Percentiles rank a stretch among this genome's conserved stretches.
Evolutionary conservation across 2,113 vertebrate species (phyloP).

Genomic region (Festucalex cinctus): DNA sequence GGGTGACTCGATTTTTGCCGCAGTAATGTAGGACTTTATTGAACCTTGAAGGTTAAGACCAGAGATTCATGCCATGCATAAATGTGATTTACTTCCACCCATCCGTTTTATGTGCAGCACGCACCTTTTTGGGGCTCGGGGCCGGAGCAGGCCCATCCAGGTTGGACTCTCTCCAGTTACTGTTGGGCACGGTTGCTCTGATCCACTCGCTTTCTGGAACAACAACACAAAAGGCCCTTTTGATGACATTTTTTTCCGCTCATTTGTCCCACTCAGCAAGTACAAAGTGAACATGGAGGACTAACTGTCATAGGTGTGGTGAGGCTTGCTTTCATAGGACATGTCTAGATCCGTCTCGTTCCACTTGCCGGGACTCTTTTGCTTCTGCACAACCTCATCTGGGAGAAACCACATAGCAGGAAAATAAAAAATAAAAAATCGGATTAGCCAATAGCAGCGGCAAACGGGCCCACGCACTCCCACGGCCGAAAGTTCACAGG

Average conservation of each 20-base stretch:
- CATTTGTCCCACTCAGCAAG: not conserved
- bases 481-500: no score
- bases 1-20: no score
- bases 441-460: not conserved
- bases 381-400: conserved; percentile 75
- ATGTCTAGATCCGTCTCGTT: conserved; percentile 85
- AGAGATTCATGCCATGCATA: no score
- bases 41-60: no score
- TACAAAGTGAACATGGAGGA: not conserved
- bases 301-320: conserved; percentile 79
- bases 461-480: no score
- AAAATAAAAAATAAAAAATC: not conserved
- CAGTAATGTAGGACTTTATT: no score
- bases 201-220: conserved; percentile 70
- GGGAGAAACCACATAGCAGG: not conserved
- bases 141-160: conserved; percentile 72
- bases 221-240: conserved; percentile 3
- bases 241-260: not conserved
- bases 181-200: conserved; percentile 66
- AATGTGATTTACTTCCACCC: no score
- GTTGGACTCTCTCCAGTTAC: conserved; percentile 84
- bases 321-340: conserved; percentile 77
- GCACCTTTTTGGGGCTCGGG: conserved; percentile 72
- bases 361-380: conserved; percentile 75
- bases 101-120: conserved; percentile 7